These are phyloP conservation scores for Neomorphus geoffroyi DNA, from an alignment of 2,797 vertebrate species.

Conservation along the genomic window DNA sequence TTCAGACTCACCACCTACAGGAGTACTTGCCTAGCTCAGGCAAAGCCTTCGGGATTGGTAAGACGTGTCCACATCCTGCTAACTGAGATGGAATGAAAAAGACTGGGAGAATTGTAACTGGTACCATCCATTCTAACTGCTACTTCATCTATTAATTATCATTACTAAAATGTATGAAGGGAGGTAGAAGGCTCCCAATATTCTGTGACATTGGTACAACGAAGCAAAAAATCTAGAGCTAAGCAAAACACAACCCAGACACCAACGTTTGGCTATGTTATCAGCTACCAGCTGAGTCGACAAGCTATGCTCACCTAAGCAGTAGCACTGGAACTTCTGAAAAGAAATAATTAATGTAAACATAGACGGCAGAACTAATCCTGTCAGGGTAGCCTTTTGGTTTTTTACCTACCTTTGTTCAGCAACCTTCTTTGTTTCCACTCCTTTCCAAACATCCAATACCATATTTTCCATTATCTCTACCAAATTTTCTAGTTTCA, in stretches of 20 bases:
- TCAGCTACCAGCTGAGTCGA: not conserved
- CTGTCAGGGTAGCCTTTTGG: not conserved
- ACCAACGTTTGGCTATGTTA: not conserved
- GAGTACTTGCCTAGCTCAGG: not conserved
- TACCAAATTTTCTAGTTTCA: not conserved
- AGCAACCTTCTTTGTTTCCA: not conserved
- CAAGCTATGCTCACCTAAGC: not conserved
- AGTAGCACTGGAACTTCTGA: not conserved
- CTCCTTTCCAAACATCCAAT: not conserved
- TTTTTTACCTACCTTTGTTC: not conserved
- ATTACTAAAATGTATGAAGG: not conserved
- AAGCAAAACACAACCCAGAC: not conserved
- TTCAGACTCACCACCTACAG: not conserved
- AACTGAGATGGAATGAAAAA: not conserved
- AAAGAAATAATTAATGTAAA: not conserved
- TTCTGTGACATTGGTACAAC: not conserved
- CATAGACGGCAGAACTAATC: not conserved
- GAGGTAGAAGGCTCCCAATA: not conserved
- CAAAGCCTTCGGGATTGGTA: not conserved
- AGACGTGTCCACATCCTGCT: not conserved
- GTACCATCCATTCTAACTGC: not conserved
- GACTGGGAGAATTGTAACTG: not conserved
- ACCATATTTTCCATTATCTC: not conserved
- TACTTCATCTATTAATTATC: not conserved
- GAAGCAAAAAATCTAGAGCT: not conserved